Conservation (phyloP, 2,797 vertebrate genomes). For the Nothura maculosa region DNA sequence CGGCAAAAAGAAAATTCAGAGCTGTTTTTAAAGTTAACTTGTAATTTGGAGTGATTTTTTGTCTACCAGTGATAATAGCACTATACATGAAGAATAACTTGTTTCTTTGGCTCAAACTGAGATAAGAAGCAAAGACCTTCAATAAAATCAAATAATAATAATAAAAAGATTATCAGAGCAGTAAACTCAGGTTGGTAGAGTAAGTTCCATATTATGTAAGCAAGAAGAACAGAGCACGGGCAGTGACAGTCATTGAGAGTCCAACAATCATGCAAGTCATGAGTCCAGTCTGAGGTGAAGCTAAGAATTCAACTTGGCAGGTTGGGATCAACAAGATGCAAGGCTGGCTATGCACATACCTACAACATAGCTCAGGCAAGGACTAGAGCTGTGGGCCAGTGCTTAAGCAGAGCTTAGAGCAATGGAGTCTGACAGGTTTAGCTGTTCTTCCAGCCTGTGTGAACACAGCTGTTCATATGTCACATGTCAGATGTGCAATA, state of each 20-base stretch:
- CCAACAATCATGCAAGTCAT: not conserved
- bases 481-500: too few relatives aligned
- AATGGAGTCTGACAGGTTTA: fast-evolving
- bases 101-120: not conserved
- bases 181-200: too few relatives aligned
- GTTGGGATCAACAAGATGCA: not conserved
- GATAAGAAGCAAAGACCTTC: not conserved
- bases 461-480: not conserved
- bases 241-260: not conserved
- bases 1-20: not conserved
- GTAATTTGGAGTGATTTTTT: not conserved
- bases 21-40: not conserved
- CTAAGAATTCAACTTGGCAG: fast-evolving
- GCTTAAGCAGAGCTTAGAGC: not conserved
- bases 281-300: not conserved
- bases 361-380: not conserved
- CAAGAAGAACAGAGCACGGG: not conserved
- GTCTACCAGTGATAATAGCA: not conserved
- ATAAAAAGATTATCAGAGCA: not conserved
- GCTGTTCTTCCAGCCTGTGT: fast-evolving
- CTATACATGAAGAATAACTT: fast-evolving
- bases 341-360: not conserved
- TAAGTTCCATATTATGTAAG: fast-evolving
- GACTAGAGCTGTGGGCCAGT: not conserved
- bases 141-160: not conserved